phyloP scores from a whole-genome alignment of 2,888 invertebrate genomes.

The Watsonalla cultraria region DNA sequence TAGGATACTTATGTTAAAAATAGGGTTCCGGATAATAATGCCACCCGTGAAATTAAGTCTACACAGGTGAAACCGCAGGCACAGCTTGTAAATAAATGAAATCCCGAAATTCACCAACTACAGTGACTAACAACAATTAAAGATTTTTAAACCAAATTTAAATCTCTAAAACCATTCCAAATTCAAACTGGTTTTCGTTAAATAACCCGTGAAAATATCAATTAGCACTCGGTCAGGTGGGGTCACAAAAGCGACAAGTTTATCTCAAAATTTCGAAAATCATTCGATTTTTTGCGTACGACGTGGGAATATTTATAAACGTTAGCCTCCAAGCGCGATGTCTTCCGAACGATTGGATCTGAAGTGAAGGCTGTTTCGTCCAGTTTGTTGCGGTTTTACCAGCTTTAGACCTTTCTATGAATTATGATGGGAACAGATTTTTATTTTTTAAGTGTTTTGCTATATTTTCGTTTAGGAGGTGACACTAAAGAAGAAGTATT shows the following conservation, averaged over 20 bases:
- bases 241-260: slow-evolving; percentile 6
- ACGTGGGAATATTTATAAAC: slow-evolving; percentile 18
- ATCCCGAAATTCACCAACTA: too few relatives aligned
- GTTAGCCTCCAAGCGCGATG: slow-evolving; percentile 4
- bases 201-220: slow-evolving; percentile 27
- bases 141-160: background rate
- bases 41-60: too few relatives aligned
- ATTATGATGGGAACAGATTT: background rate
- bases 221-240: slow-evolving; percentile 19
- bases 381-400: slow-evolving; percentile 16
- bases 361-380: slow-evolving; percentile 8
- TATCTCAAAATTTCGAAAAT: background rate
- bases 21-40: too few relatives aligned
- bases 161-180: background rate
- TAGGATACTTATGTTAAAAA: too few relatives aligned
- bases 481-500: too few relatives aligned
- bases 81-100: too few relatives aligned
- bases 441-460: too few relatives aligned
- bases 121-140: too few relatives aligned
- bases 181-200: background rate
- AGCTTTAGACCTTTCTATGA: background rate
- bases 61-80: too few relatives aligned
- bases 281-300: background rate
- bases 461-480: too few relatives aligned
- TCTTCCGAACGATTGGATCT: slow-evolving; percentile 16